Conservation (phyloP, 2,113 vertebrate species). For the Apodemus speciosus region DNA sequence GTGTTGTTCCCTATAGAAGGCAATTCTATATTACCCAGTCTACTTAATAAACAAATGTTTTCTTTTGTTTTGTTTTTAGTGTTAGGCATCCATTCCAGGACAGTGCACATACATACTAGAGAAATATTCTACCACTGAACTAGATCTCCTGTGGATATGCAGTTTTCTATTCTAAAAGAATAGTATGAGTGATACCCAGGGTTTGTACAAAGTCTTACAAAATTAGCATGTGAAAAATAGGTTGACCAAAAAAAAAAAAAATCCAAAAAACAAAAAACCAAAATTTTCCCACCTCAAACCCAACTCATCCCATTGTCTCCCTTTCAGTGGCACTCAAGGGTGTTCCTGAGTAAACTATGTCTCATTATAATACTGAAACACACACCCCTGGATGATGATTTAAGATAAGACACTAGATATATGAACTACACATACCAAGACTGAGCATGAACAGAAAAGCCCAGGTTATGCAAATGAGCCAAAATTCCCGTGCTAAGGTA, state of each 20-base stretch:
- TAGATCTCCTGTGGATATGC: background rate
- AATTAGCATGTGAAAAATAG: background rate
- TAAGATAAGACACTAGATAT: background rate
- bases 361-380: background rate
- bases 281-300: background rate
- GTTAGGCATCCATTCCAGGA: background rate
- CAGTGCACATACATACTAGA: background rate
- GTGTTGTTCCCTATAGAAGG: background rate
- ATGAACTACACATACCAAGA: background rate
- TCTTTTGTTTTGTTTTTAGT: background rate
- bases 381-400: too few relatives aligned
- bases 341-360: background rate
- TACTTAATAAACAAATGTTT: background rate
- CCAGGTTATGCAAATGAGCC: background rate
- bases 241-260: background rate
- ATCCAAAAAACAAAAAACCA: background rate
- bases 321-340: background rate
- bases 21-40: background rate
- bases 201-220: background rate
- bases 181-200: background rate
- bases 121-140: background rate
- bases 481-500: too few relatives aligned
- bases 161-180: background rate
- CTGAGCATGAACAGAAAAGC: background rate
- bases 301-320: too few relatives aligned